These are phyloP conservation scores for Epinephelus malabaricus DNA, from an alignment of 2,797 vertebrate species.

Conservation along the genomic window DNA sequence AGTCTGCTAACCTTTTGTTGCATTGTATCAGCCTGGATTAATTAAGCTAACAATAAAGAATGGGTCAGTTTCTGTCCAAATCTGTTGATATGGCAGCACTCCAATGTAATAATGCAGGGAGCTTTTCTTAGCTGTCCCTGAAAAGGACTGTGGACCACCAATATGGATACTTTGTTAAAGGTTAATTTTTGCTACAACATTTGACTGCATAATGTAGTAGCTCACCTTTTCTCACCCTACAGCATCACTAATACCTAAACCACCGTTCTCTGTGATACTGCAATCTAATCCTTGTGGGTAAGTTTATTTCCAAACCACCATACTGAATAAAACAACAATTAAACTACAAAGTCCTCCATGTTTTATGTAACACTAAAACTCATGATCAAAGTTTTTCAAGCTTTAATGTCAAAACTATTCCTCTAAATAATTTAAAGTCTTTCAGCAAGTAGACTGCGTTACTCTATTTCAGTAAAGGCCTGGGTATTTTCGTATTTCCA, in stretches of 20 bases:
- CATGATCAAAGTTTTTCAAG: background rate
- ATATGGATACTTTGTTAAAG: background rate
- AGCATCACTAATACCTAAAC: background rate
- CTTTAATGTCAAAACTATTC: background rate
- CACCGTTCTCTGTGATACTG: background rate
- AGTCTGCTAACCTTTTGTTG: too few species aligned
- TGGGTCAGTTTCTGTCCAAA: background rate
- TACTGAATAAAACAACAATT: too few species aligned
- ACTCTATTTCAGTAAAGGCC: background rate
- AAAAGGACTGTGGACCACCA: background rate
- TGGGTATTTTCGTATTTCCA: too few species aligned
- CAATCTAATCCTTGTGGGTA: background rate
- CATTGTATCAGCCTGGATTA: background rate
- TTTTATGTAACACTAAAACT: background rate
- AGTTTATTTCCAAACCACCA: background rate
- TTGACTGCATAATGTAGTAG: background rate
- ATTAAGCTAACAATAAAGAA: background rate
- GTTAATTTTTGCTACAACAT: background rate
- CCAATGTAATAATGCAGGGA: background rate
- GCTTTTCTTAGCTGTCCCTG: background rate
- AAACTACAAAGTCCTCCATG: background rate
- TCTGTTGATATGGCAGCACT: background rate
- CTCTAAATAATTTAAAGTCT: background rate
- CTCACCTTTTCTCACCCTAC: background rate
- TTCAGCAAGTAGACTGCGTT: background rate